Base-by-base conservation (phyloP, 1,140 invertebrate genomes). In the Mactra quadrangularis region DNA sequence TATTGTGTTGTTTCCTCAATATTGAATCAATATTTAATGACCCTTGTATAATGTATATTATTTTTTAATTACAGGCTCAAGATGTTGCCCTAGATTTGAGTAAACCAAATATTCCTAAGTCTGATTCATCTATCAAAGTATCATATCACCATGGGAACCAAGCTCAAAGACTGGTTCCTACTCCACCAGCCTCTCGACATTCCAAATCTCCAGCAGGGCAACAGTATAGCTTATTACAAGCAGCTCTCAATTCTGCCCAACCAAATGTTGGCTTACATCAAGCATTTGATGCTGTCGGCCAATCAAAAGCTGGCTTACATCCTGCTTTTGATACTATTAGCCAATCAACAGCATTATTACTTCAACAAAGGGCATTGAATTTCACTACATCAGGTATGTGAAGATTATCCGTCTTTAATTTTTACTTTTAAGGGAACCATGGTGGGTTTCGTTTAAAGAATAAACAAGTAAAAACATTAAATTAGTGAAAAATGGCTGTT, bases 191-290 rank as follows among this genome's bases (percentile, higher is more conserved):
- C 1, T 25, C 55, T 1, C 47, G 55, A 60, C 41, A 52, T 59
- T 70, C 64, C 50, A 70, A 45, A 53, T 59, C 64, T 22, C 64
- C 64, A 41, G 45, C 53, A 59, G 38, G 25, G 50, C 52, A 57
- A 70, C 66, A 45, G 25, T 81, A 71, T 60, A 81, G 77, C 62
- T 68, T 81, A 38, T 57, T 81, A 68, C 77, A 81, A 60, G 77
- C 77, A n/a, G 77, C 77, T 19, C 66, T 81, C 13, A 81, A 81
- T 60, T 81, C 77, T 29, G 71, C 22, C 77, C 77, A 81, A 81
- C 66, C 77, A 50, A 81, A 70, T 59, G 64, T 66, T 38, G 53
- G 60, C 38, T 59, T 81, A 81, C 50, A 75, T 45, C 13, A 31
- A 33, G 25, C 33, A 3, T 60, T 60, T 60, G 64, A 68, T 25